Evolutionary conservation across 2,113 vertebrate species (phyloP).

Genomic region (Montifringilla adamsi): DNA sequence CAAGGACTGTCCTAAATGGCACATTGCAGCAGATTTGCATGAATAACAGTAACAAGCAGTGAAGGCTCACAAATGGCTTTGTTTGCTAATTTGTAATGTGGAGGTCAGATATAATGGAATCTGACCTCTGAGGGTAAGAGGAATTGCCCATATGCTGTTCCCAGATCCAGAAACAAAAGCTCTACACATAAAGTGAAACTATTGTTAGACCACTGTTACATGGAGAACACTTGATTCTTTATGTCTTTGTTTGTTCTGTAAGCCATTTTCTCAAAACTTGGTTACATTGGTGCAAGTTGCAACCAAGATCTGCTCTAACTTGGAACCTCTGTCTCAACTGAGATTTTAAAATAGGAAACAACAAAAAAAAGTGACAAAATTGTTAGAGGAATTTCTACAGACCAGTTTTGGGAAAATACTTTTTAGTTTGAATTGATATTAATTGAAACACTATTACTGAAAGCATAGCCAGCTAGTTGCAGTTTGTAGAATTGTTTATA

Average conservation of each 20-base stretch:
- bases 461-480: neutral
- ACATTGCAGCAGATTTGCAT: conserved; percentile 29
- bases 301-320: neutral
- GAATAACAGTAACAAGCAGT: conserved; percentile 35
- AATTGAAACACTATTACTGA: neutral
- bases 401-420: neutral
- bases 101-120: conserved; percentile 62
- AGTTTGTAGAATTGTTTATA: neutral
- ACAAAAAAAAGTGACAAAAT: neutral
- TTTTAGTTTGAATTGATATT: neutral
- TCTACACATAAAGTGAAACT: conserved; percentile 36
- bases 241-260: conserved; percentile 65
- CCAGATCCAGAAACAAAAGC: conserved; percentile 63
- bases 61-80: conserved; percentile 50
- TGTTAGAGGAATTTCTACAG: neutral
- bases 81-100: conserved; percentile 59
- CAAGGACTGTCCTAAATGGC: conserved; percentile 19
- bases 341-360: neutral
- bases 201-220: conserved; percentile 39
- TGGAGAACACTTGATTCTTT: conserved; percentile 46
- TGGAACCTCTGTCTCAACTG: neutral
- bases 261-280: conserved; percentile 61
- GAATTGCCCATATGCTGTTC: conserved; percentile 61
- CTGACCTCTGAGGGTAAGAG: conserved; percentile 62
- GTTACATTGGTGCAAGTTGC: conserved; percentile 41